A percentile compares a stretch with the other conserved stretches of the same genome.
Evolutionary conservation across 2,113 vertebrate species (phyloP).

Genomic region (Campylomormyrus numenius): DNA sequence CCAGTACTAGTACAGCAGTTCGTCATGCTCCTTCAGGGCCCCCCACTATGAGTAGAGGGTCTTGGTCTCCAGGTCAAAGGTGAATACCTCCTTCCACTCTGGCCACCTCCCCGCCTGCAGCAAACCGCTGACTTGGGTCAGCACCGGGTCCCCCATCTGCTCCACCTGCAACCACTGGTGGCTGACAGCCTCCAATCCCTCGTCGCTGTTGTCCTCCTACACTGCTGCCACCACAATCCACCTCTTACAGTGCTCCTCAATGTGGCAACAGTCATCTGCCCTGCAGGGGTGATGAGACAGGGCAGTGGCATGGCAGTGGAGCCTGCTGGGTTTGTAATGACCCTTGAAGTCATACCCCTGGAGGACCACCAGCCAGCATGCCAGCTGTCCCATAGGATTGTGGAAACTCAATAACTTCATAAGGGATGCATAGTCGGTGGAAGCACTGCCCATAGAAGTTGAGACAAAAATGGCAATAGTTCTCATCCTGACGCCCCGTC

Average conservation of each 20-base stretch:
- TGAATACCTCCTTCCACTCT: neutral
- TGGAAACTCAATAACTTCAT: neutral
- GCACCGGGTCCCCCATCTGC: neutral
- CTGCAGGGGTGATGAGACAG: neutral
- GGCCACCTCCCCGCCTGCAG: neutral
- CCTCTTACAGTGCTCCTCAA: neutral
- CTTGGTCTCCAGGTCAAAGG: neutral
- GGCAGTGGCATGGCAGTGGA: neutral
- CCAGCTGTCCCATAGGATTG: neutral
- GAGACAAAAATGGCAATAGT: neutral
- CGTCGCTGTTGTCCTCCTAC: neutral
- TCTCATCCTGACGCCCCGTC: neutral
- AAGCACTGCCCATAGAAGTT: neutral
- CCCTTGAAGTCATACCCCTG: neutral
- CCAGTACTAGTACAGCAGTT: neutral
- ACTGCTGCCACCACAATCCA: neutral
- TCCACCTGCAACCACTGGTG: neutral
- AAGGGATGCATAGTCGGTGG: neutral
- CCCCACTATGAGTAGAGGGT: neutral
- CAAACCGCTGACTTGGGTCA: neutral
- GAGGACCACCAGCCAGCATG: neutral
- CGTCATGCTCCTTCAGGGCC: neutral
- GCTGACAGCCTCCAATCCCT: neutral
- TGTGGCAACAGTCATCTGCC: neutral
- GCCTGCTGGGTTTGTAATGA: neutral